Conservation (phyloP, 2,113 vertebrate species). For the Cacatua alba region DNA sequence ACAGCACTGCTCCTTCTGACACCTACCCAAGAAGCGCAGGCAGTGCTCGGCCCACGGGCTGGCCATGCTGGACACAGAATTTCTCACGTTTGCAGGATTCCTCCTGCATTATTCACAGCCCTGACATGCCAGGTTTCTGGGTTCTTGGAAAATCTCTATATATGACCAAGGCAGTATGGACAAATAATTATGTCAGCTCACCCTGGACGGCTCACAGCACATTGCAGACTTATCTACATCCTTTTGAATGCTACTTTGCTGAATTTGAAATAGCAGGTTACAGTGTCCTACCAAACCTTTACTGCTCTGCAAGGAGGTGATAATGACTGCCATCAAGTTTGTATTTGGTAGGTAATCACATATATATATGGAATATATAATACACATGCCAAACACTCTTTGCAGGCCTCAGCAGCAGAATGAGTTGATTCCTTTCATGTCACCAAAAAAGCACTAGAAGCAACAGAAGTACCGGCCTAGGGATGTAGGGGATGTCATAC, state of each 20-base stretch:
- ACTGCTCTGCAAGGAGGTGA: neutral
- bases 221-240: neutral
- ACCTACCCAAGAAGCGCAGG: neutral
- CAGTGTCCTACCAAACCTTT: neutral
- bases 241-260: neutral
- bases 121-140: neutral
- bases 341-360: constrained; percentile 32
- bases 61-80: neutral
- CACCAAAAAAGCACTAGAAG: neutral
- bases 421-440: neutral
- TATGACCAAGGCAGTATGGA: neutral
- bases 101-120: neutral
- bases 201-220: neutral
- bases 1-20: neutral
- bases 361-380: neutral
- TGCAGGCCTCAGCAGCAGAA: neutral
- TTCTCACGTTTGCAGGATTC: neutral
- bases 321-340: constrained; percentile 23
- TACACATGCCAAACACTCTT: neutral
- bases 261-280: neutral
- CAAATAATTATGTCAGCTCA: neutral
- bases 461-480: neutral
- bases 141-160: neutral
- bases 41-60: neutral
- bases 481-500: neutral